These are phyloP conservation scores for Apis laboriosa DNA, from an alignment of 1,140 invertebrate species.

Conservation along the genomic window DNA sequence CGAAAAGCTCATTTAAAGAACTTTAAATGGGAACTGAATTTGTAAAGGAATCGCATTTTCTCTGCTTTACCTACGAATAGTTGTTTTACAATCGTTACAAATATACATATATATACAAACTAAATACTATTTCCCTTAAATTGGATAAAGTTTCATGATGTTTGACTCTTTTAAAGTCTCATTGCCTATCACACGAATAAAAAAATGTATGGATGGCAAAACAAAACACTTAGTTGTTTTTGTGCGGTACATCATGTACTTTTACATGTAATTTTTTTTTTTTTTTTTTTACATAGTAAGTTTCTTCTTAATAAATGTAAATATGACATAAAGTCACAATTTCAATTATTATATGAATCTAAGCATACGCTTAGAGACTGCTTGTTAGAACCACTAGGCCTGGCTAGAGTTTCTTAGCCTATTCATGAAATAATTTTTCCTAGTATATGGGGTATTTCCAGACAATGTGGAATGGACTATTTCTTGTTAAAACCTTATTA, in stretches of 20 bases:
- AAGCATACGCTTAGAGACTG: slow-evolving; percentile 53
- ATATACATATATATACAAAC: slow-evolving; percentile 71
- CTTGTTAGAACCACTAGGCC: slow-evolving; percentile 60
- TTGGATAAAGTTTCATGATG: slow-evolving; percentile 60
- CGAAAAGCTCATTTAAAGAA: slow-evolving; percentile 72
- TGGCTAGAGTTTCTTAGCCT: slow-evolving; percentile 63
- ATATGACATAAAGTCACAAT: slow-evolving; percentile 43
- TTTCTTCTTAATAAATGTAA: slow-evolving; percentile 40
- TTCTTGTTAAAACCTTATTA: slow-evolving; percentile 70
- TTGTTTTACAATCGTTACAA: slow-evolving; percentile 70
- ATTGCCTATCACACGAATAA: slow-evolving; percentile 46
- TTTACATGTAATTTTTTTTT: slow-evolving; percentile 46
- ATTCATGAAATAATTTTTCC: slow-evolving; percentile 47
- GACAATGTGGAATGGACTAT: slow-evolving; percentile 74
- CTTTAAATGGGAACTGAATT: slow-evolving; percentile 64
- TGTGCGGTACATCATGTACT: slow-evolving; percentile 66
- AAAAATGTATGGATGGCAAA: slow-evolving; percentile 58
- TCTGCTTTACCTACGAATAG: slow-evolving; percentile 63
- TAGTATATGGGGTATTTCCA: slow-evolving; percentile 67
- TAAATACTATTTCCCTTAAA: slow-evolving; percentile 59
- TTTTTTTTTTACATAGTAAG: slow-evolving; percentile 49
- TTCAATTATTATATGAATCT: slow-evolving; percentile 44
- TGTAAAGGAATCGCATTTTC: slow-evolving; percentile 57
- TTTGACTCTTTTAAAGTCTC: slow-evolving; percentile 30
- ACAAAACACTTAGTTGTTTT: slow-evolving; percentile 59